phyloP scores from a whole-genome alignment of 2,797 vertebrate genomes.

The Salmo trutta region DNA sequence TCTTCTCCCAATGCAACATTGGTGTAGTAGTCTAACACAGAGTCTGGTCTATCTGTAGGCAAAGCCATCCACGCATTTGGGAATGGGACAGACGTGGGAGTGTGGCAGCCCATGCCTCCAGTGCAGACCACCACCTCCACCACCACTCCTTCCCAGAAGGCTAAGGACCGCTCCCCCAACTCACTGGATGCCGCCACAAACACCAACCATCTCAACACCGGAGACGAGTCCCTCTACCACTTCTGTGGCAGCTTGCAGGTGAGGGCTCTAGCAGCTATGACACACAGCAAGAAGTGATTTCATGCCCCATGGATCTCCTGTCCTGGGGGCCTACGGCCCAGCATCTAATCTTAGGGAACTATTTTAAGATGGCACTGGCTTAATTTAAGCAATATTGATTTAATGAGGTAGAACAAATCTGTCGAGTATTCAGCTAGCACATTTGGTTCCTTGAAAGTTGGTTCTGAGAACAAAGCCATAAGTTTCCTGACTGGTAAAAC shows the following conservation, averaged over 20 bases:
- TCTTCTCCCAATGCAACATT: neutral
- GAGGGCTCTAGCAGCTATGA: constrained; percentile 13
- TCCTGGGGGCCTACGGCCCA: neutral
- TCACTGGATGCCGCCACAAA: constrained; percentile 73
- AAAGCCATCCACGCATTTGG: constrained; percentile 97
- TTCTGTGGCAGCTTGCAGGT: constrained; percentile 95
- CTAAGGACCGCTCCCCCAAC: constrained; percentile 68
- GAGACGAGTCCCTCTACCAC: constrained; percentile 74
- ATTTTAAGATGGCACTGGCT: neutral
- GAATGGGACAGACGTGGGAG: constrained; percentile 94
- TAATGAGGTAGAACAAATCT: neutral
- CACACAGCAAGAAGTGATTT: neutral
- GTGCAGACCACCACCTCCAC: constrained; percentile 79
- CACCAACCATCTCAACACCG: constrained; percentile 79
- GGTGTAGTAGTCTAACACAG: neutral
- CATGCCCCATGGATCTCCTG: neutral
- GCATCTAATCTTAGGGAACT: neutral
- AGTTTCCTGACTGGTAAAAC: no score
- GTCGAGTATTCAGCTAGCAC: neutral
- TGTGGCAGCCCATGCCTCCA: constrained; percentile 89
- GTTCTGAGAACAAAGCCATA: no score
- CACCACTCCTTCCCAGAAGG: constrained; percentile 73
- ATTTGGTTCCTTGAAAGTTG: no score
- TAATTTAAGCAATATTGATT: neutral
- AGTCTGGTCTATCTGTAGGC: constrained; percentile 69